Percentiles rank a stretch among this genome's conserved stretches.
Evolutionary conservation across 2,888 invertebrate species (phyloP).

Genomic region (Leuctra nigra): DNA sequence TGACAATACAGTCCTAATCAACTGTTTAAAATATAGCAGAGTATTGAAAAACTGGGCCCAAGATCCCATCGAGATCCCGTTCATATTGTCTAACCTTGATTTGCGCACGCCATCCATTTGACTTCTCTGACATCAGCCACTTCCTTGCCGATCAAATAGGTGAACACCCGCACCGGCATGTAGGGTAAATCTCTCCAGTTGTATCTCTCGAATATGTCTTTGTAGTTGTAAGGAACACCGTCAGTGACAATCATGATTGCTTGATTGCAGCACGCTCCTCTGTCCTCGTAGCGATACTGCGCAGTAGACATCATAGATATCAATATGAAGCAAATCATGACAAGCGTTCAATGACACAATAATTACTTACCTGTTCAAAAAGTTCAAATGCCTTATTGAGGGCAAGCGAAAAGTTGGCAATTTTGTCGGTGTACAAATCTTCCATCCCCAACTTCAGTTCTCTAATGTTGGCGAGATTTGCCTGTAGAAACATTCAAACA

Average conservation of each 20-base stretch:
- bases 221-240: conserved; percentile 91
- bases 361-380: conserved; percentile 44
- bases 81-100: conserved; percentile 54
- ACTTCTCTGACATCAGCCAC: conserved; percentile 81
- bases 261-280: conserved; percentile 75
- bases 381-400: conserved; percentile 85
- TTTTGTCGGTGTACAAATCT: conserved; percentile 72
- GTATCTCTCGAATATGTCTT: conserved; percentile 84
- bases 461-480: conserved; percentile 76
- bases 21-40: no score
- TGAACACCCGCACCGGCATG: conserved; percentile 91
- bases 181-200: conserved; percentile 67
- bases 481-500: conserved; percentile 46
- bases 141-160: conserved; percentile 88
- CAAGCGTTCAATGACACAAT: no score
- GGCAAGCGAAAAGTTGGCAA: conserved; percentile 91
- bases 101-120: conserved; percentile 96
- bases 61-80: no score
- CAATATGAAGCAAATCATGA: no score
- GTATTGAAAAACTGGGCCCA: no score
- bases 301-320: no score
- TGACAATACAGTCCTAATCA: no score
- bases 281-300: conserved; percentile 40
- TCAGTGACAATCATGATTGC: conserved; percentile 99
- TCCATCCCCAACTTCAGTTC: conserved; percentile 76